phyloP scores from a whole-genome alignment of 2,888 invertebrate species.

The Aricia artaxerxes region DNA sequence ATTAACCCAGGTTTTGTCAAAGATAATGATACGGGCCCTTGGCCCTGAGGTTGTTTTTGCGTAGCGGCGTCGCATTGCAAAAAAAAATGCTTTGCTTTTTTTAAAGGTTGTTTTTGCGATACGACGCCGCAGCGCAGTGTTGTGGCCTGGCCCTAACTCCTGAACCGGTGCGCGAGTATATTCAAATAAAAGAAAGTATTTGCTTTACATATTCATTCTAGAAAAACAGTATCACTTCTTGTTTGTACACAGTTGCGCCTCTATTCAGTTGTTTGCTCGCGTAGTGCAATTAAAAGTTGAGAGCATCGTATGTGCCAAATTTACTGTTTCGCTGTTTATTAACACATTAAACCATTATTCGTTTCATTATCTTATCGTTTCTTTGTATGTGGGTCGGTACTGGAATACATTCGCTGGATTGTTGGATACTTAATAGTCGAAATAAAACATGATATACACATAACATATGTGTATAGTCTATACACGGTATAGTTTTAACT shows the following conservation, averaged over 20 bases:
- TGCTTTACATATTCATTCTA: no score
- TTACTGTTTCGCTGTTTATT: slow-evolving; percentile 16
- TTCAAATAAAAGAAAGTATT: no score
- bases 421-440: neutral
- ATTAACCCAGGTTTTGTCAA: no score
- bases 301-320: slow-evolving; percentile 16
- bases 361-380: slow-evolving; percentile 23
- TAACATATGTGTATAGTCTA: neutral
- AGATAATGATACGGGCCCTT: no score
- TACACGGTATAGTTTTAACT: neutral
- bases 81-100: no score
- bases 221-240: neutral
- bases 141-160: no score
- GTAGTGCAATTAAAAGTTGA: slow-evolving; percentile 11
- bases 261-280: slow-evolving; percentile 1
- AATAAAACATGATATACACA: neutral
- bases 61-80: no score
- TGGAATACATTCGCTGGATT: neutral
- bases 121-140: no score
- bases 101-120: no score
- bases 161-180: no score
- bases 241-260: neutral
- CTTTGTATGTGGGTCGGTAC: neutral
- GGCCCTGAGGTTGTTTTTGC: no score
- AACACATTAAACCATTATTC: slow-evolving; percentile 8